Percentiles rank a stretch among this genome's conserved stretches.
Evolutionary conservation across 1,140 invertebrate species (phyloP).

Genomic region (Tyrophagus putrescentiae): DNA sequence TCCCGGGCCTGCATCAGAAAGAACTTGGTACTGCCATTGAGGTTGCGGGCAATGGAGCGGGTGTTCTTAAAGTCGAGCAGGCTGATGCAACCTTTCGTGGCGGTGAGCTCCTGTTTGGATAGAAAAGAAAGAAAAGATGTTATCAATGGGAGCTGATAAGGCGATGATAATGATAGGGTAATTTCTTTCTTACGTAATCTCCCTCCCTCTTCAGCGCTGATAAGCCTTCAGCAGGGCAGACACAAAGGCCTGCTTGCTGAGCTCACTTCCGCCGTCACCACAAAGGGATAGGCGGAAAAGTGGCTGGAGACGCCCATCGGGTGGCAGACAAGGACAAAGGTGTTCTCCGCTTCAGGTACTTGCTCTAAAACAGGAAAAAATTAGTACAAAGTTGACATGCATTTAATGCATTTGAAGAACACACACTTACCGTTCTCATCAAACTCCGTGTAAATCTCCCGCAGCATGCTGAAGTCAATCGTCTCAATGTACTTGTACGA

Average conservation of each 20-base stretch:
- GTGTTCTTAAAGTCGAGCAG: background rate
- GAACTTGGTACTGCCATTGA: slow-evolving; percentile 11
- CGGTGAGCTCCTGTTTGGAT: background rate
- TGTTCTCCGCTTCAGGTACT: background rate
- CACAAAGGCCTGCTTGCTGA: background rate
- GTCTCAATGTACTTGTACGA: slow-evolving; percentile 21
- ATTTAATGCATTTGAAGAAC: background rate
- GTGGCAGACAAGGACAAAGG: background rate
- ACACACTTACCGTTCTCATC: background rate
- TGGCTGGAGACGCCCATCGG: background rate
- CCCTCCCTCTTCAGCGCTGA: background rate
- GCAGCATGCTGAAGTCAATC: slow-evolving; percentile 2
- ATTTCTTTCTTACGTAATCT: too few species aligned
- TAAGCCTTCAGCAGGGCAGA: background rate
- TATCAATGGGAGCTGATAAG: too few species aligned
- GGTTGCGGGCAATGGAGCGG: background rate
- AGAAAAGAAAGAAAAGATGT: too few species aligned
- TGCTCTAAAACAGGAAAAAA: too few species aligned
- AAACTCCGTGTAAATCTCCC: slow-evolving; percentile 2
- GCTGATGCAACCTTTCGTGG: slow-evolving; percentile 2
- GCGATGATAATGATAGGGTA: too few species aligned
- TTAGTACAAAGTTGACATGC: background rate
- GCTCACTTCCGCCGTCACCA: background rate
- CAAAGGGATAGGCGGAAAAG: slow-evolving; percentile 8
- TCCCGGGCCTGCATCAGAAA: slow-evolving; percentile 10